phyloP scores from a whole-genome alignment of 2,888 invertebrate genomes.

The Drosophila birchii region DNA sequence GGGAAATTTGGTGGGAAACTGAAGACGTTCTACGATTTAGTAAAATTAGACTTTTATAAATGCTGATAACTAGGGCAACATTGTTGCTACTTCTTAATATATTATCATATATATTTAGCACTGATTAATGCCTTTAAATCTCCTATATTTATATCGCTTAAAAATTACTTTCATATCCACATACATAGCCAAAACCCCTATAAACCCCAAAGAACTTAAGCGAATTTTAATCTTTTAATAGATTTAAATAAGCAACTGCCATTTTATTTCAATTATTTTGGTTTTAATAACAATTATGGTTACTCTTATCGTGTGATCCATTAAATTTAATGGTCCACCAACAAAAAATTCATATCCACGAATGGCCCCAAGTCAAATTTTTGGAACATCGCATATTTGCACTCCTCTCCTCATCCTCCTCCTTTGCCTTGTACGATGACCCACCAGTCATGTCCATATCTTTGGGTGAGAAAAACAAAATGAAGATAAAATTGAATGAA shows the following conservation, averaged over 20 bases:
- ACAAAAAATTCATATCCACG: slow-evolving; percentile 17
- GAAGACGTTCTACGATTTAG: neutral
- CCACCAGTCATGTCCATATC: slow-evolving; percentile 36
- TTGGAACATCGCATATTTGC: slow-evolving; percentile 30
- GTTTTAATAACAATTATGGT: slow-evolving; percentile 16
- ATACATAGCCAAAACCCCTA: neutral
- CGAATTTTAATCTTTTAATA: slow-evolving; percentile 2
- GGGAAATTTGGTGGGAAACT: neutral
- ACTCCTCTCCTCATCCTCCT: neutral
- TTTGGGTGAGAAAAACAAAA: slow-evolving; percentile 21
- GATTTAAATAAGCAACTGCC: neutral
- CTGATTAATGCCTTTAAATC: too few species aligned
- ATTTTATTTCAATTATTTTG: slow-evolving; percentile 29
- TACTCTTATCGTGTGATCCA: slow-evolving; percentile 24
- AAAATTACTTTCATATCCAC: neutral
- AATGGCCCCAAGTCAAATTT: slow-evolving; percentile 16
- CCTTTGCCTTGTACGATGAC: neutral
- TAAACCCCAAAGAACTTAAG: neutral
- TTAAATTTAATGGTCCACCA: slow-evolving; percentile 30
- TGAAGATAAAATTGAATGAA: slow-evolving; percentile 35
- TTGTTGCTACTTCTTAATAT: neutral
- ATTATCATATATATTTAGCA: neutral
- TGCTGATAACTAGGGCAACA: neutral
- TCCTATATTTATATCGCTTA: neutral
- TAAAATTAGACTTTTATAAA: too few species aligned